Conservation (phyloP, 2,888 invertebrate species). For the Platycheirus albimanus region DNA sequence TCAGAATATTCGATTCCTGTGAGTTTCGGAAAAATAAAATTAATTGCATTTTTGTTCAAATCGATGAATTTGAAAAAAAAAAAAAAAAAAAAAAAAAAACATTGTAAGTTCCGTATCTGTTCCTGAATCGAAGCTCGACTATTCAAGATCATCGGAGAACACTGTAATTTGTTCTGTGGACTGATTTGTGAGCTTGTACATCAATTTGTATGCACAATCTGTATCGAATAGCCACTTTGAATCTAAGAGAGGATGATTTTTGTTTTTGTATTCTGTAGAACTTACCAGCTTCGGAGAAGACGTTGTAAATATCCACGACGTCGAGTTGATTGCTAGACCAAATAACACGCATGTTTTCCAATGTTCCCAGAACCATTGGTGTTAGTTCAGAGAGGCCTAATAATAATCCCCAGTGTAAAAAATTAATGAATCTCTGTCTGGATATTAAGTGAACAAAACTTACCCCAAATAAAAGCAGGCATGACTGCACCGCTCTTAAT, state of each 20-base stretch:
- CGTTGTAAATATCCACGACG: conserved; percentile 84
- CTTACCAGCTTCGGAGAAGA: conserved; percentile 84
- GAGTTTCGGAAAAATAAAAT: conserved; percentile 38
- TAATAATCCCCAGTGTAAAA: too few species aligned
- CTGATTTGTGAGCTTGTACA: conserved; percentile 78
- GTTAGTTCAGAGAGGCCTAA: conserved; percentile 86
- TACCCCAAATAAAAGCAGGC: conserved; percentile 88
- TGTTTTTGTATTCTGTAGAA: too few species aligned
- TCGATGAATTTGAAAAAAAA: too few species aligned
- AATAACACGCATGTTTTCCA: conserved; percentile 85
- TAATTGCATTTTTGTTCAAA: conserved; percentile 17
- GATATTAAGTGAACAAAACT: too few species aligned
- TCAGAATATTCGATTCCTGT: conserved; percentile 85
- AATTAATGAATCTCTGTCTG: too few species aligned
- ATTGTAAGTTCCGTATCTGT: conserved; percentile 82
- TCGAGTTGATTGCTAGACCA: conserved; percentile 88
- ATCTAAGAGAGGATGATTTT: too few species aligned
- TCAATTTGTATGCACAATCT: conserved; percentile 73
- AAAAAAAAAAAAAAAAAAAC: too few species aligned
- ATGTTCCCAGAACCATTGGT: conserved; percentile 89
- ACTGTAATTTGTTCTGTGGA: conserved; percentile 78
- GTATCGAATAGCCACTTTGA: conserved; percentile 78
- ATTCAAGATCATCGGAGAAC: conserved; percentile 81
- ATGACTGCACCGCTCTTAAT: conserved; percentile 88
- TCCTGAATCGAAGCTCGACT: conserved; percentile 79